phyloP scores from a whole-genome alignment of 2,888 invertebrate genomes.

The Buathra laborator region DNA sequence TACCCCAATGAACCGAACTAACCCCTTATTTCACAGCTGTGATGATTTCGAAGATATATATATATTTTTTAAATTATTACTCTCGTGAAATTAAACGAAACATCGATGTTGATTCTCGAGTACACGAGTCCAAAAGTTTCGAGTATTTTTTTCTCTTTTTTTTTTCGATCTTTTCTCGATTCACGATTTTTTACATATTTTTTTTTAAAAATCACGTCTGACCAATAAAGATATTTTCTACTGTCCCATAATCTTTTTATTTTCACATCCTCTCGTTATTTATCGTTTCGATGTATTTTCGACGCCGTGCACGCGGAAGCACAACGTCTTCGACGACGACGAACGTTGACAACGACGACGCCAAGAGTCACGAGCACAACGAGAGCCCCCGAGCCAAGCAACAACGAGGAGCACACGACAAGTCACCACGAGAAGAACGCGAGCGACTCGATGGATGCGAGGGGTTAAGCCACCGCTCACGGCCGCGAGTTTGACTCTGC shows the following conservation, averaged over 20 bases:
- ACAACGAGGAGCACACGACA: conserved; percentile 45
- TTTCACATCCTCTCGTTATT: background rate
- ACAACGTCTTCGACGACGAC: conserved; percentile 32
- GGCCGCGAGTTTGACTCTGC: conserved; percentile 17
- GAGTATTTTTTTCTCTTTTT: background rate
- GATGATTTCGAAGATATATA: background rate
- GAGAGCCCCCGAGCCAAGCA: conserved; percentile 58
- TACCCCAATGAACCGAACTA: conserved; percentile 37
- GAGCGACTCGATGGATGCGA: conserved; percentile 54
- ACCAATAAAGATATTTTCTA: conserved; percentile 9
- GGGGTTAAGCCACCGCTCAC: conserved; percentile 61
- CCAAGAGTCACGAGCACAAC: conserved; percentile 19
- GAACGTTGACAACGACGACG: conserved; percentile 35
- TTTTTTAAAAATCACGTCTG: conserved; percentile 17
- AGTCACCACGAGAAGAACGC: conserved; percentile 22
- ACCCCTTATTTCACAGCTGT: conserved; percentile 16
- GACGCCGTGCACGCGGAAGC: conserved; percentile 15
- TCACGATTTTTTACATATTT: background rate
- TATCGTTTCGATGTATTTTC: background rate
- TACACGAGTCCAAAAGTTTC: background rate
- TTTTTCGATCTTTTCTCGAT: background rate
- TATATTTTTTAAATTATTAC: background rate
- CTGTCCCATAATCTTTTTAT: background rate
- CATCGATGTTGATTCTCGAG: background rate
- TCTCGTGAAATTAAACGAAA: background rate